Evolutionary conservation across 1,140 invertebrate species (phyloP), one percentile per base, ranked within the genome.

Genomic region (Lepidotrigona ventralis): DNA sequence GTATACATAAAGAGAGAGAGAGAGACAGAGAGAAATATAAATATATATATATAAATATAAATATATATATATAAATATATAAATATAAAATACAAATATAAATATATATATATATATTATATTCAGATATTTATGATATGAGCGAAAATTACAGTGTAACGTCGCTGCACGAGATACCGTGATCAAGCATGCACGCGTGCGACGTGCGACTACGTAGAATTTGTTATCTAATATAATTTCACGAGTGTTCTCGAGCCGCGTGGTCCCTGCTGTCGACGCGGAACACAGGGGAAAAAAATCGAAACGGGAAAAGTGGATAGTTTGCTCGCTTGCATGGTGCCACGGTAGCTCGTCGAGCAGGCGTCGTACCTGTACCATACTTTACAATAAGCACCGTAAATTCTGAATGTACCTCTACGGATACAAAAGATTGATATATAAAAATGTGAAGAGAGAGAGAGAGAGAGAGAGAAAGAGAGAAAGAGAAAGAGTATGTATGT

Each of bases 71-170:
- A 33, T 33, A 33, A 33, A 81, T 71, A 58, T 71, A 85, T 75
- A 73, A n/a, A 85, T 66, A 70, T 66, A 33, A 79, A 70, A 79
- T 66, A 83, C 71, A 72, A 74, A 79, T 54, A 84, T 66, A 84
- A 39, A 33, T 33, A 33, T 33, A 33, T 33, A 33, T 33, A 33
- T 33, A 84, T 80, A 84, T 86, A 86, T 86, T 87, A 85, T 79
- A 88, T 88, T 83, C 87, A 83, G 64, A 88, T 87, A 88, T 88
- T 85, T 87, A 87, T 87, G 79, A 88, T 85, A 78, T 87, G 72
- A 71, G 39, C 33, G 54, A 70, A 56, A 54, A 70, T n/a, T 58
- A 68, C 68, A 70, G 6, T 78, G 74, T 82, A 60, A 78, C 39
- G 23, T 84, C 15, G 39, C n/a, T 53, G 12, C 4, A 5, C 71